phyloP scores from a whole-genome alignment of 2,113 vertebrate species.

The Rattus norvegicus region DNA sequence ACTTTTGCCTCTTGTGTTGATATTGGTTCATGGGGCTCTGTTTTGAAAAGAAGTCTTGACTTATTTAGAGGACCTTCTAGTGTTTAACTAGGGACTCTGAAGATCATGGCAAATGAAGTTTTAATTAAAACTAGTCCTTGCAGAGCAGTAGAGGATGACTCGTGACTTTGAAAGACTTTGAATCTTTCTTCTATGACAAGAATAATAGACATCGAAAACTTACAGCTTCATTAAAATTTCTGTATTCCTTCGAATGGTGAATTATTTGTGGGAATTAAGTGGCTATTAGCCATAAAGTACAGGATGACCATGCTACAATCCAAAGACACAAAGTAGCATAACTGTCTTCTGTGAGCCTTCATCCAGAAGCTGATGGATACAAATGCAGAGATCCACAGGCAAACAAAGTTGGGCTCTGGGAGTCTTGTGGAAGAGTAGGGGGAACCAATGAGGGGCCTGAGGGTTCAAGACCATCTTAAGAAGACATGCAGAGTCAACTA shows the following conservation, averaged over 20 bases:
- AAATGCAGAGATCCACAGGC: too few species aligned
- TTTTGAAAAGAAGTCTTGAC: constrained; percentile 60
- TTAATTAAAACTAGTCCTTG: neutral
- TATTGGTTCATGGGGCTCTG: neutral
- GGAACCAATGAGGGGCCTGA: too few species aligned
- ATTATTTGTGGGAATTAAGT: constrained; percentile 10
- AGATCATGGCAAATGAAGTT: neutral
- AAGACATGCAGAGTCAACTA: too few species aligned
- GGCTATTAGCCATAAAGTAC: too few species aligned
- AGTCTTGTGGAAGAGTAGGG: too few species aligned
- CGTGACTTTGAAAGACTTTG: neutral
- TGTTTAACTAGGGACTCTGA: neutral
- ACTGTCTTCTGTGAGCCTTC: too few species aligned
- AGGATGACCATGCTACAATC: too few species aligned
- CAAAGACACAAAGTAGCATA: too few species aligned
- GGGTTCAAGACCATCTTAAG: too few species aligned
- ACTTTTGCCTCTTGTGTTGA: constrained; percentile 30
- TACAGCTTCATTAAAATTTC: neutral
- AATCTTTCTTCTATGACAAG: neutral
- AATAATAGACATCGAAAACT: neutral
- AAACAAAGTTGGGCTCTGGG: too few species aligned
- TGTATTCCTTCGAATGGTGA: neutral
- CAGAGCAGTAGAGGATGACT: neutral
- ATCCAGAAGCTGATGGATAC: too few species aligned
- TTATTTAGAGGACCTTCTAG: neutral